phyloP scores from a whole-genome alignment of 2,888 invertebrate genomes.

The Kryphioiulus occultus region DNA sequence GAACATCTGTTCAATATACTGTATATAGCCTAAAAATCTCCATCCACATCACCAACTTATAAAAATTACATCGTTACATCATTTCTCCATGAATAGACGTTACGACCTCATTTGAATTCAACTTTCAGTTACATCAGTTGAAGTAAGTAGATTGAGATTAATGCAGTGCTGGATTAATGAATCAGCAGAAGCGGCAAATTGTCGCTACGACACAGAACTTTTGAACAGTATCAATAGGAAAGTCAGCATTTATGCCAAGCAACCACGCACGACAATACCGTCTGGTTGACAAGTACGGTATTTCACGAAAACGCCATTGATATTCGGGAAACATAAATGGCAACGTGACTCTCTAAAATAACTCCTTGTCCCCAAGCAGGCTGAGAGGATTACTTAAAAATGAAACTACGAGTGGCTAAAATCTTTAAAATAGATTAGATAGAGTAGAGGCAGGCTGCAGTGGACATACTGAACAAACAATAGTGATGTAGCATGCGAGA shows the following conservation, averaged over 20 bases:
- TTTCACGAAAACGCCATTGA: conserved; percentile 8
- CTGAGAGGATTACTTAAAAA: conserved; percentile 7
- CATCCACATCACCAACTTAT: no score
- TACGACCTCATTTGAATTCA: not conserved
- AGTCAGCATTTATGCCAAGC: not conserved
- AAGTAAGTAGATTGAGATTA: no score
- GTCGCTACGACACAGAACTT: not conserved
- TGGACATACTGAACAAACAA: conserved; percentile 13
- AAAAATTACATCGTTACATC: no score
- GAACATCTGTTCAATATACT: no score
- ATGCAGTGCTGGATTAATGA: not conserved
- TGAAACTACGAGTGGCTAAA: not conserved
- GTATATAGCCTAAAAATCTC: no score
- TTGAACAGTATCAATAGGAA: not conserved
- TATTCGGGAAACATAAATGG: not conserved
- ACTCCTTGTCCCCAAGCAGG: not conserved
- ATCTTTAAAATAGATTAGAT: conserved; percentile 28
- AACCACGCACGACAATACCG: not conserved
- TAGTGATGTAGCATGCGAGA: not conserved
- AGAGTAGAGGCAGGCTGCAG: not conserved
- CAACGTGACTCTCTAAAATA: not conserved
- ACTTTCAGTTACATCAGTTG: not conserved
- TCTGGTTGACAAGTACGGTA: not conserved
- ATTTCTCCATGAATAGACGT: no score
- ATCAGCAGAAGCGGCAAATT: not conserved